Conservation (phyloP, 2,797 vertebrate species). For the Pelodytes ibericus region DNA sequence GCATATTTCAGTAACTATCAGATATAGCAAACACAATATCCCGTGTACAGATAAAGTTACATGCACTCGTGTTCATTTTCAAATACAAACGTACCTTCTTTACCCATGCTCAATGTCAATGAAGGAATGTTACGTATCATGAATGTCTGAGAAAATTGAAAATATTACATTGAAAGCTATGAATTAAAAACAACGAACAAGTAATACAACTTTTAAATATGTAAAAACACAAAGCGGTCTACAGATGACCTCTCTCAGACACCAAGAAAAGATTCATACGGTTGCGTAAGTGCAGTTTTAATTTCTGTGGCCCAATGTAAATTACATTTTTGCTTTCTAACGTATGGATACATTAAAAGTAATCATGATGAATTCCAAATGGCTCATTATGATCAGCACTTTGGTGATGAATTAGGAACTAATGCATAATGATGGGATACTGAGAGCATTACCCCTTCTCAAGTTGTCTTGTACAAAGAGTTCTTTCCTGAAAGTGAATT, state of each 20-base stretch:
- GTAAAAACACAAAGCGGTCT: neutral
- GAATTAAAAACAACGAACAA: too few relatives aligned
- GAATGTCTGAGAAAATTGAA: too few relatives aligned
- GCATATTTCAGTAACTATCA: too few relatives aligned
- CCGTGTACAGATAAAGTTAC: too few relatives aligned
- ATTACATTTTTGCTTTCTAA: conserved; percentile 35
- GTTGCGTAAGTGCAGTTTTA: conserved; percentile 29
- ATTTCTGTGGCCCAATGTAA: conserved; percentile 31
- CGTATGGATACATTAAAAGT: conserved; percentile 39
- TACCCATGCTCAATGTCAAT: too few relatives aligned
- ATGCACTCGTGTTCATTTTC: too few relatives aligned
- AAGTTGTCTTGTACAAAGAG: conserved; percentile 62
- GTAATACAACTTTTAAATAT: too few relatives aligned
- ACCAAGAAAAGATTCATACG: conserved; percentile 13
- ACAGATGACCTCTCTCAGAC: conserved; percentile 28
- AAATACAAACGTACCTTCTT: too few relatives aligned
- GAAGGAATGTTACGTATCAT: too few relatives aligned
- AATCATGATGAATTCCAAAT: conserved; percentile 47
- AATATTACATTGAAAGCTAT: too few relatives aligned
- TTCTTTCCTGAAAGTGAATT: conserved; percentile 66
- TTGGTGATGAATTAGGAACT: conserved; percentile 44
- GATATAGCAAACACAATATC: too few relatives aligned
- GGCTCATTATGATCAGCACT: conserved; percentile 48
- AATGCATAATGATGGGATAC: conserved; percentile 50
- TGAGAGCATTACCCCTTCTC: conserved; percentile 57